Conservation (phyloP, 1,140 invertebrate species). For the Pantala flavescens region DNA sequence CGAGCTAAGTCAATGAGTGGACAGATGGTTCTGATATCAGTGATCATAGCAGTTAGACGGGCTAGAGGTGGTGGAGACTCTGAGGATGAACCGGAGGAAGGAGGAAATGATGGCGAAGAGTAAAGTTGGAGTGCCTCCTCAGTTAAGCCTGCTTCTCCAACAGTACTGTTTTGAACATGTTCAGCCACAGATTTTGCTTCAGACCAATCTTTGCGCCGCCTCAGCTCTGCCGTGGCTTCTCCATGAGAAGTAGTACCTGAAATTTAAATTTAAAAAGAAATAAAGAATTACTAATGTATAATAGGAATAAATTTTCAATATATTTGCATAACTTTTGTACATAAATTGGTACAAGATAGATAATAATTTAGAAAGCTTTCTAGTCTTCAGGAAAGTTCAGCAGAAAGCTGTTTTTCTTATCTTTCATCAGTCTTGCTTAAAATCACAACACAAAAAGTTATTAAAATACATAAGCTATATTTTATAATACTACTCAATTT, state of each 20-base stretch:
- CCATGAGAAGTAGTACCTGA: slow-evolving; percentile 56
- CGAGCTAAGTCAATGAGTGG: slow-evolving; percentile 40
- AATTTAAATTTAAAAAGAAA: too few relatives aligned
- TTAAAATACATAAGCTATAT: too few relatives aligned
- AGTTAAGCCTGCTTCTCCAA: slow-evolving; percentile 47
- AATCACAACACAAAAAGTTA: too few relatives aligned
- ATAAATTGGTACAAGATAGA: too few relatives aligned
- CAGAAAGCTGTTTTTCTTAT: too few relatives aligned
- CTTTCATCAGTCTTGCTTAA: too few relatives aligned
- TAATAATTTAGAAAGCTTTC: too few relatives aligned
- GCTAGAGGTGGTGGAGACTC: slow-evolving; percentile 53
- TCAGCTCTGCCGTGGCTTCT: slow-evolving; percentile 44
- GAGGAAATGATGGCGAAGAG: neutral
- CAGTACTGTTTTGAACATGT: slow-evolving; percentile 49
- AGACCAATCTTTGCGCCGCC: slow-evolving; percentile 34
- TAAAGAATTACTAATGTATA: neutral
- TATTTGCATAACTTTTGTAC: too few relatives aligned
- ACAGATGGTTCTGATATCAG: slow-evolving; percentile 67
- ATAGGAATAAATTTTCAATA: neutral
- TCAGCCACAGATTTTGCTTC: slow-evolving; percentile 44
- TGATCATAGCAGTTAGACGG: slow-evolving; percentile 58
- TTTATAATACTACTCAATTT: too few relatives aligned
- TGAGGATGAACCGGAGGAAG: slow-evolving; percentile 20
- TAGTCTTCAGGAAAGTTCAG: too few relatives aligned
- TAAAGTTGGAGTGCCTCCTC: slow-evolving; percentile 42